These are phyloP conservation scores for Anguilla anguilla DNA, from an alignment of 2,797 vertebrate species.

Conservation along the genomic window DNA sequence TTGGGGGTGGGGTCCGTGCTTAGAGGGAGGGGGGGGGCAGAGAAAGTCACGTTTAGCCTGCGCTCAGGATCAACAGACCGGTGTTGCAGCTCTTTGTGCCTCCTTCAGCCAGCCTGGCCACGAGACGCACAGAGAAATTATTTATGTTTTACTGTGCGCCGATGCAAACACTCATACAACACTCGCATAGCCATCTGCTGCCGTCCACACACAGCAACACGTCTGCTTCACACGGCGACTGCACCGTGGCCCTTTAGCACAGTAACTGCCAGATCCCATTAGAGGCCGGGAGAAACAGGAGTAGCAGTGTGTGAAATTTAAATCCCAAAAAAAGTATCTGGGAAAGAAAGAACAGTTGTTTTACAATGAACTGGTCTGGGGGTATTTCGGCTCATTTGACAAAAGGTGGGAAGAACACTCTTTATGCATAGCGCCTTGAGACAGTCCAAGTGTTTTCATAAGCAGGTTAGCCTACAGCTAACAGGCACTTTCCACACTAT, in stretches of 20 bases:
- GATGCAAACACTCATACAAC: background rate
- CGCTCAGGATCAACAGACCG: constrained; percentile 4
- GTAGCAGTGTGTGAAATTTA: background rate
- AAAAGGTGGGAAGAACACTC: background rate
- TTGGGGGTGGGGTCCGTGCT: background rate
- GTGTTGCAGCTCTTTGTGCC: background rate
- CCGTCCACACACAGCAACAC: background rate
- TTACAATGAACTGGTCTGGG: background rate
- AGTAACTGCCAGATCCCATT: background rate
- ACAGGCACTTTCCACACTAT: background rate
- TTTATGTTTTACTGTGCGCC: background rate
- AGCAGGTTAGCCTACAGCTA: background rate
- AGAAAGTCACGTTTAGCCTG: background rate
- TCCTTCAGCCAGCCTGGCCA: background rate
- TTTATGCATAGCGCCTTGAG: background rate
- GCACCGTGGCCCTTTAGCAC: background rate
- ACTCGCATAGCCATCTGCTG: background rate
- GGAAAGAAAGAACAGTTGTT: background rate
- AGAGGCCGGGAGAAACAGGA: background rate
- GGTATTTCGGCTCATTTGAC: background rate
- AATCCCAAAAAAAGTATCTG: background rate
- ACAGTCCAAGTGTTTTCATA: background rate
- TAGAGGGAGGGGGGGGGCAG: background rate
- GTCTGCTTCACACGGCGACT: background rate
- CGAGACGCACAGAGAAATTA: background rate